Conservation (phyloP, 2,888 invertebrate species). For the Orgyia antiqua region DNA sequence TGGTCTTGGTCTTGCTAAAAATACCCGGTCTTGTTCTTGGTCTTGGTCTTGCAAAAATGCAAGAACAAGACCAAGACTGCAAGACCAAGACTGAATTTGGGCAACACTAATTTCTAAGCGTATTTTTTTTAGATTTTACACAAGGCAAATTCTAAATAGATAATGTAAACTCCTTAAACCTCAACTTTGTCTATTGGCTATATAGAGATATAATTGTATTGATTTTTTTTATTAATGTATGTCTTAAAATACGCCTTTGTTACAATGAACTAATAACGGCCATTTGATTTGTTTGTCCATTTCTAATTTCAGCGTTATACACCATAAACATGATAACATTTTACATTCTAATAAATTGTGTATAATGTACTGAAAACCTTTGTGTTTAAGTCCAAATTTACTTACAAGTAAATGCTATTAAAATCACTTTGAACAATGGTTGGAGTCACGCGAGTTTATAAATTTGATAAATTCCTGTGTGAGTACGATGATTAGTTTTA, state of each 20-base stretch:
- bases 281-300: constrained; percentile 64
- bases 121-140: too few species aligned
- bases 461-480: constrained; percentile 61
- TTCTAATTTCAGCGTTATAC: constrained; percentile 61
- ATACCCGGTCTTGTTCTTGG: too few species aligned
- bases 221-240: too few species aligned
- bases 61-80: too few species aligned
- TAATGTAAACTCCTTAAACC: too few species aligned
- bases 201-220: too few species aligned
- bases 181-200: too few species aligned
- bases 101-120: too few species aligned
- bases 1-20: too few species aligned
- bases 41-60: too few species aligned
- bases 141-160: too few species aligned
- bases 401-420: constrained; percentile 41
- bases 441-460: constrained; percentile 61
- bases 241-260: constrained; percentile 31
- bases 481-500: constrained; percentile 41
- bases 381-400: constrained; percentile 39
- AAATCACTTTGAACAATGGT: constrained; percentile 64
- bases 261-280: constrained; percentile 49
- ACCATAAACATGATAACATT: constrained; percentile 61
- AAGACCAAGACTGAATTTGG: too few species aligned
- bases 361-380: constrained; percentile 33
- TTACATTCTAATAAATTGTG: constrained; percentile 31